Evolutionary conservation across 2,113 vertebrate genomes (phyloP).

Genomic region (Talpa occidentalis): DNA sequence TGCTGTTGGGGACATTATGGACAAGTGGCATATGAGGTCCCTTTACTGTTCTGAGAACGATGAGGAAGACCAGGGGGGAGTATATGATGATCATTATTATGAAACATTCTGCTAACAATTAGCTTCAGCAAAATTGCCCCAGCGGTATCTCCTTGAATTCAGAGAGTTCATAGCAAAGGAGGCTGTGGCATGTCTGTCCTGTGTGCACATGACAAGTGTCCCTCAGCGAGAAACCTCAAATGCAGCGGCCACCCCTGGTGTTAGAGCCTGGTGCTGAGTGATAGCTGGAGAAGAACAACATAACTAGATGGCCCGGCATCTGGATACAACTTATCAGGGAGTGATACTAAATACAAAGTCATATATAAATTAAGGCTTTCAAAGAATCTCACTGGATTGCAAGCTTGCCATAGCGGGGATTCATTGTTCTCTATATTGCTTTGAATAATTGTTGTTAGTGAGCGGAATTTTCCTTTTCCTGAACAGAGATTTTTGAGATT

Average conservation of each 20-base stretch:
- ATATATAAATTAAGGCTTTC: neutral
- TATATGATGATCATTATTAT: neutral
- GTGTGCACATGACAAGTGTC: neutral
- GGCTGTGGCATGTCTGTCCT: no score
- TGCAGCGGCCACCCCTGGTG: neutral
- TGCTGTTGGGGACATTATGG: neutral
- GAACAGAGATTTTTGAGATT: neutral
- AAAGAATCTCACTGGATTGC: neutral
- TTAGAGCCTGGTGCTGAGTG: neutral
- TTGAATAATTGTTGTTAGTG: neutral
- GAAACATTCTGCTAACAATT: neutral
- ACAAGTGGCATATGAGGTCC: neutral
- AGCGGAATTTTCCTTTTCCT: neutral
- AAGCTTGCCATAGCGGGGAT: neutral
- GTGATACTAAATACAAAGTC: neutral
- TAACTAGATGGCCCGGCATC: neutral
- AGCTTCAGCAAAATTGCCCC: neutral
- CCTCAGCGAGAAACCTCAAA: neutral
- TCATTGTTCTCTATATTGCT: no score
- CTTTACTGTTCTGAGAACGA: neutral
- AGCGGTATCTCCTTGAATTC: neutral
- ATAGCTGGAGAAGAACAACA: neutral
- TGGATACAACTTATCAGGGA: neutral
- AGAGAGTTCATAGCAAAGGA: neutral
- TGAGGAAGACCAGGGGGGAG: neutral